phyloP scores from a whole-genome alignment of 2,797 vertebrate species.

The Chelmon rostratus region DNA sequence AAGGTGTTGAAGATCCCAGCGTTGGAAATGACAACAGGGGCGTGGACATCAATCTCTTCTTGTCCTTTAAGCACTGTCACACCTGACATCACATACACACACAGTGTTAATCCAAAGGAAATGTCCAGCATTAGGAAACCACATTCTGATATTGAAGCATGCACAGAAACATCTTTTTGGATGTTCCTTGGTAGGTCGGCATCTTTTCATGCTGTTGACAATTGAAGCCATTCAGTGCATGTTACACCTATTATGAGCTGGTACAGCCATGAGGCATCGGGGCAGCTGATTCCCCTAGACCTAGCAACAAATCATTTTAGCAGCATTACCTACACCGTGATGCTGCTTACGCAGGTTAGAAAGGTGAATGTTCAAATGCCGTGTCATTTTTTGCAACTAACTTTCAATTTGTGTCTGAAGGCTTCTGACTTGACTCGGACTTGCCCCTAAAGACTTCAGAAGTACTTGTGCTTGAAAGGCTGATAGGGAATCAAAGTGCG shows the following conservation, averaged over 20 bases:
- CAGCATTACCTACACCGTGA: too few species aligned
- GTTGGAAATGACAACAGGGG: conserved; percentile 87
- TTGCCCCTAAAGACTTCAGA: neutral
- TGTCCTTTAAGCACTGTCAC: conserved; percentile 82
- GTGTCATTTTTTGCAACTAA: neutral
- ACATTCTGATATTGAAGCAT: neutral
- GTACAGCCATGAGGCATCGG: too few species aligned
- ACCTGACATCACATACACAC: conserved; percentile 71
- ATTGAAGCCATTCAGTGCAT: too few species aligned
- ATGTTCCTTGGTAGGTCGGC: neutral
- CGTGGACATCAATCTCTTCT: conserved; percentile 81
- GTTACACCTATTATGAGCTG: too few species aligned
- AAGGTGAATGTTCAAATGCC: neutral
- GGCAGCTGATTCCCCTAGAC: too few species aligned
- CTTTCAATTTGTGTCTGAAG: neutral
- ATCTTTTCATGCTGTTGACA: too few species aligned
- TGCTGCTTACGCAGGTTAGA: neutral
- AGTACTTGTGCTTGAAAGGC: neutral
- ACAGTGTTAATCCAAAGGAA: neutral
- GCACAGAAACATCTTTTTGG: neutral
- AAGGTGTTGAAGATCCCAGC: conserved; percentile 89
- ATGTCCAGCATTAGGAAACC: neutral
- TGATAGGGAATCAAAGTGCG: neutral
- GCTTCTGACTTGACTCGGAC: neutral
- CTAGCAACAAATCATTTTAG: too few species aligned